Conservation (phyloP, 2,888 invertebrate species). For the Nomada fabriciana region DNA sequence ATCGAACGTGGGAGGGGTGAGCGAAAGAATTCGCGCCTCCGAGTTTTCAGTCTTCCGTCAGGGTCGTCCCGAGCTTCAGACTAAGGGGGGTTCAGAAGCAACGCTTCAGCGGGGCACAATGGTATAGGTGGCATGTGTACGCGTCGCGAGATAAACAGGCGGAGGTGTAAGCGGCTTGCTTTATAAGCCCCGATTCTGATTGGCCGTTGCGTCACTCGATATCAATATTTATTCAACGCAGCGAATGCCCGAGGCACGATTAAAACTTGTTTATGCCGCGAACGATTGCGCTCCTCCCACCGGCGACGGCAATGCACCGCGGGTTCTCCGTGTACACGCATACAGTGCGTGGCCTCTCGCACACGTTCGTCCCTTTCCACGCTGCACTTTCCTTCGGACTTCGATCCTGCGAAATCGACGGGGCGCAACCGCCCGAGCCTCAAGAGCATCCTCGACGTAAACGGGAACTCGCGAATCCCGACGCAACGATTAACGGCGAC, state of each 20-base stretch:
- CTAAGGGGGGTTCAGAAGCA: not conserved
- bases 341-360: conserved; percentile 10
- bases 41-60: not conserved
- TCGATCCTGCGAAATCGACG: not conserved
- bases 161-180: conserved; percentile 71
- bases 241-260: conserved; percentile 80
- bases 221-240: conserved; percentile 83
- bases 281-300: conserved; percentile 80
- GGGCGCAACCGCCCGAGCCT: too few species aligned
- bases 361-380: not conserved
- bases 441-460: not conserved
- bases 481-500: conserved; percentile 26
- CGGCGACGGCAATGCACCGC: conserved; percentile 59
- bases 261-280: conserved; percentile 82
- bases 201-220: conserved; percentile 79
- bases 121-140: conserved; percentile 33
- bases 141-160: conserved; percentile 55
- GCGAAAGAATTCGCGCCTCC: not conserved
- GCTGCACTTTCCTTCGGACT: not conserved
- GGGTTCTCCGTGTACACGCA: conserved; percentile 73
- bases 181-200: conserved; percentile 77
- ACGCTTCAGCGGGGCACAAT: conserved; percentile 9
- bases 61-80: conserved; percentile 3
- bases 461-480: not conserved
- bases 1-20: not conserved